phyloP scores from a whole-genome alignment of 1,140 invertebrate genomes.

The Aphelinus certus region DNA sequence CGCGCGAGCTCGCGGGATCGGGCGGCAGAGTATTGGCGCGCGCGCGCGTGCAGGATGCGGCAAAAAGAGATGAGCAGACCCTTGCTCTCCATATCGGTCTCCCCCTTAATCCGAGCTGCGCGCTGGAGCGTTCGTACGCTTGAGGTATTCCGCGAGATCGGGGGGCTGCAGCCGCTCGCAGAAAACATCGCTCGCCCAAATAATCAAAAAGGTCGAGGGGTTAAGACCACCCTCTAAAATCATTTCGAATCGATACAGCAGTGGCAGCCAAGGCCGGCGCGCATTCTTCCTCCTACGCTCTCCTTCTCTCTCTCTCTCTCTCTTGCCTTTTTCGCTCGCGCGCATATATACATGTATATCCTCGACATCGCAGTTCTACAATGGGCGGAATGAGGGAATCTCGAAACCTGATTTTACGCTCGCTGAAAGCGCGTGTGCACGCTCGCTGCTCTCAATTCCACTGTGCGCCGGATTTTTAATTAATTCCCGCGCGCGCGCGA shows the following conservation, averaged over 20 bases:
- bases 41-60: too few relatives aligned
- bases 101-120: too few relatives aligned
- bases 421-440: background rate
- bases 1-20: too few relatives aligned
- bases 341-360: too few relatives aligned
- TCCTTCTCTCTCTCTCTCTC: conserved; percentile 6
- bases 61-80: background rate
- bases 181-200: conserved; percentile 30
- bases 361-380: too few relatives aligned
- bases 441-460: background rate
- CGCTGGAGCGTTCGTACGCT: background rate
- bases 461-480: background rate
- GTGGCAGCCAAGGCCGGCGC: too few relatives aligned
- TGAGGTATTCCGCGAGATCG: background rate
- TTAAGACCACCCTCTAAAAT: conserved; percentile 60
- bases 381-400: background rate
- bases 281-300: background rate
- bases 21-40: too few relatives aligned
- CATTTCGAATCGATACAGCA: conserved; percentile 58
- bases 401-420: conserved; percentile 11
- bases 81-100: background rate
- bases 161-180: background rate
- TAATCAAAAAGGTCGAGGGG: conserved; percentile 60
- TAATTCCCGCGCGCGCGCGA: background rate
- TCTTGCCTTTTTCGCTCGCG: background rate